Evolutionary conservation across 2,797 vertebrate genomes (phyloP).

Genomic region (Chromobotia macracanthus): DNA sequence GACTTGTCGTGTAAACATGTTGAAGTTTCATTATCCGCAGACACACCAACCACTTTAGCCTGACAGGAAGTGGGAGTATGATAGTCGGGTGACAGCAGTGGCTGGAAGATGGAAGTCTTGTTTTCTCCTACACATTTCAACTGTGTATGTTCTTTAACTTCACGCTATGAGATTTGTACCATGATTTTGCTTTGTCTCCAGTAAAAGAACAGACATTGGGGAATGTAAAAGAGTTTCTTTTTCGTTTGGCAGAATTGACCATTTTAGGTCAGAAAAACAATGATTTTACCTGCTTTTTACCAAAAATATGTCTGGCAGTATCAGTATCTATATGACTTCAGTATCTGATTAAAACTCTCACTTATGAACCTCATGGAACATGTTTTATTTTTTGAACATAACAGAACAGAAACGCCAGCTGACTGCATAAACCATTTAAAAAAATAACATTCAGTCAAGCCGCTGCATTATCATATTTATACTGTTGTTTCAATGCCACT

Average conservation of each 20-base stretch:
- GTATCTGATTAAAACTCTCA: neutral
- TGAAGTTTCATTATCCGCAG: slow-evolving; percentile 39
- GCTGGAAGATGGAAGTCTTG: slow-evolving; percentile 53
- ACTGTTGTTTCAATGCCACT: neutral
- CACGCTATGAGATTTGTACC: neutral
- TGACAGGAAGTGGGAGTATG: slow-evolving; percentile 26
- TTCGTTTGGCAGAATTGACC: neutral
- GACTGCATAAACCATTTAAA: neutral
- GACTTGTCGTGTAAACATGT: slow-evolving; percentile 57
- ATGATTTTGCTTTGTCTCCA: neutral
- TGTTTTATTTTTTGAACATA: neutral
- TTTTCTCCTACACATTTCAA: slow-evolving; percentile 62
- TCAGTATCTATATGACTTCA: too few relatives aligned
- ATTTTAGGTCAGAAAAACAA: neutral
- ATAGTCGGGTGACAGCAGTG: slow-evolving; percentile 65
- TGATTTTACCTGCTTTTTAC: neutral
- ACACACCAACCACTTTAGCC: slow-evolving; percentile 18
- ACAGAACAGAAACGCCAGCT: neutral
- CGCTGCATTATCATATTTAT: neutral
- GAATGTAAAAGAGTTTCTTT: neutral
- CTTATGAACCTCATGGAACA: neutral
- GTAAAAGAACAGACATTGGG: neutral
- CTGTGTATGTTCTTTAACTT: neutral
- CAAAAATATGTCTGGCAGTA: too few relatives aligned
- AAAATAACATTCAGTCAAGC: neutral